These are phyloP conservation scores for Scaptomyza reducta DNA, from an alignment of 2,888 invertebrate species.

Conservation along the genomic window DNA sequence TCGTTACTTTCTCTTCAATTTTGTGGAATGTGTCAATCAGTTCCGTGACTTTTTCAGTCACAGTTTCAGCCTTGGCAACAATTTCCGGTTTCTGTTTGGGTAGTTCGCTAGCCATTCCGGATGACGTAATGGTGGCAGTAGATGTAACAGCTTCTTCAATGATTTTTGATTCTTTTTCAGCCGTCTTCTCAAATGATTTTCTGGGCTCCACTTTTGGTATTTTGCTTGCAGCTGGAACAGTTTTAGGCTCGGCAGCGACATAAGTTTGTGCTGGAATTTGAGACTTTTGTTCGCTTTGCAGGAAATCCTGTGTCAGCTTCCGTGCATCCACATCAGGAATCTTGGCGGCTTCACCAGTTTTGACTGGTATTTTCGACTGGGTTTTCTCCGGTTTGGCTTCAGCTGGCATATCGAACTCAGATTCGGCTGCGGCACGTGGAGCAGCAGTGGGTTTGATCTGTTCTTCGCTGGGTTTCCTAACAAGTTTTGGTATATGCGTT, in stretches of 20 bases:
- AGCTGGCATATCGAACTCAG: constrained; percentile 47
- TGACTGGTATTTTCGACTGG: constrained; percentile 67
- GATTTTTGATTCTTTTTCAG: constrained; percentile 55
- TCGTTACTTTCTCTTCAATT: constrained; percentile 51
- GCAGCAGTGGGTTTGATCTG: constrained; percentile 57
- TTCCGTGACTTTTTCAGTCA: constrained; percentile 62
- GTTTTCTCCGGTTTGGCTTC: constrained; percentile 61
- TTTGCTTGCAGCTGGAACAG: constrained; percentile 64
- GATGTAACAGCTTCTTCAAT: constrained; percentile 62
- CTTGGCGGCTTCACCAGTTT: constrained; percentile 42
- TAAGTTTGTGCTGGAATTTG: constrained; percentile 12
- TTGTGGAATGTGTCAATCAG: constrained; percentile 67
- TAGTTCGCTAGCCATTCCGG: constrained; percentile 51
- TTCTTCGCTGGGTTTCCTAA: constrained; percentile 32
- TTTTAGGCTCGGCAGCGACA: constrained; percentile 41
- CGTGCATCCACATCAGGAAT: constrained; percentile 54
- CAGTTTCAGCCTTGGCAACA: constrained; percentile 61
- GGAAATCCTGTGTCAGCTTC: constrained; percentile 65
- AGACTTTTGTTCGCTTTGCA: constrained; percentile 62
- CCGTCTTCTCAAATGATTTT: constrained; percentile 58
- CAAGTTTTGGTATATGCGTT: constrained; percentile 60
- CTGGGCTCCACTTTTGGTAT: constrained; percentile 72
- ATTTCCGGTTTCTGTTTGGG: constrained; percentile 50
- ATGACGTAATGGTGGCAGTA: constrained; percentile 59
- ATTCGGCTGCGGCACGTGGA: constrained; percentile 60